phyloP scores from a whole-genome alignment of 2,797 vertebrate species.

The Rhynchonycteris naso region DNA sequence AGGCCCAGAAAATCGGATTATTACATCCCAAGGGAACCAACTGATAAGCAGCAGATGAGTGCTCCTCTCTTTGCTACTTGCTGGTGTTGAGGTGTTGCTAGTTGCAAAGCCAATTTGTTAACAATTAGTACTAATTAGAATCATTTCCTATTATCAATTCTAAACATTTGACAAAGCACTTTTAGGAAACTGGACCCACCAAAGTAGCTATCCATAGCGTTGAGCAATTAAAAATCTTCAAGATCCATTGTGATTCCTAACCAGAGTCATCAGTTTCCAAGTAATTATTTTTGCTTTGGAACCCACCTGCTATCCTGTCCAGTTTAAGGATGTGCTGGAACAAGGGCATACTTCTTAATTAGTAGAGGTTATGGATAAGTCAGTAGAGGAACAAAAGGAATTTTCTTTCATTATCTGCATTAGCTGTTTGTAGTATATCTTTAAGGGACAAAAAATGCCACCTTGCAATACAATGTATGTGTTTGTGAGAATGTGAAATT shows the following conservation, averaged over 20 bases:
- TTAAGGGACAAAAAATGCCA: conserved; percentile 31
- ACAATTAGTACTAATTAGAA: conserved; percentile 93
- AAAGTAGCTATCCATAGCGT: conserved; percentile 66
- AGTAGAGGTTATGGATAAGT: conserved; percentile 72
- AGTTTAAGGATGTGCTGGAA: conserved; percentile 79
- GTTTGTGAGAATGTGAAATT: conserved; percentile 67
- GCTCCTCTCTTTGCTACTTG: conserved; percentile 87
- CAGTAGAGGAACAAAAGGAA: conserved; percentile 71
- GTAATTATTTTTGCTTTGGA: conserved; percentile 84
- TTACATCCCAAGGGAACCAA: conserved; percentile 86
- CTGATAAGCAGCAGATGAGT: conserved; percentile 90
- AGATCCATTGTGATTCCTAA: conserved; percentile 76
- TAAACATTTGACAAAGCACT: conserved; percentile 83
- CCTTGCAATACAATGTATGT: conserved; percentile 7
- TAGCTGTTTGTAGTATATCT: conserved; percentile 48
- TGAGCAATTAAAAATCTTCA: conserved; percentile 81
- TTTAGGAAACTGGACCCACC: conserved; percentile 72
- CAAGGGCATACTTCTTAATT: conserved; percentile 77
- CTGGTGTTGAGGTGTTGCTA: conserved; percentile 84
- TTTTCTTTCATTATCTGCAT: conserved; percentile 54
- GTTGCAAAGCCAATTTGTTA: conserved; percentile 93
- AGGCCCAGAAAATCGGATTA: conserved; percentile 94
- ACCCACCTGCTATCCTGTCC: conserved; percentile 77
- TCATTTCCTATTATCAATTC: conserved; percentile 85
- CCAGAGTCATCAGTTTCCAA: conserved; percentile 79